phyloP scores from a whole-genome alignment of 2,797 vertebrate species.

The Odontamblyopus rebecca region DNA sequence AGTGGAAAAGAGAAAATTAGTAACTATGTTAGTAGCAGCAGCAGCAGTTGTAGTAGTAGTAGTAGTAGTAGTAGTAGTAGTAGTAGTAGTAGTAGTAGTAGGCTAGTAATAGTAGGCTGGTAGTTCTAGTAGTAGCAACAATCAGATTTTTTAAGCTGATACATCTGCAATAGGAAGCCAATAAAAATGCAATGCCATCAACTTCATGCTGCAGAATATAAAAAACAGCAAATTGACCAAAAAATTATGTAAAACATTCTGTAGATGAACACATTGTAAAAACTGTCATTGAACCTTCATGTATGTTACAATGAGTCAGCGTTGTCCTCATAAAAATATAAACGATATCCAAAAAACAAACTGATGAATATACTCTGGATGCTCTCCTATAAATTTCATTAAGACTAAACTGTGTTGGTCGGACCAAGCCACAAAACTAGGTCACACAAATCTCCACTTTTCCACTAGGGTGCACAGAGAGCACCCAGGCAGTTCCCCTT shows the following conservation, averaged over 20 bases:
- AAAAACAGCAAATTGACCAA: not conserved
- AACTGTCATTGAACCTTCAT: not conserved
- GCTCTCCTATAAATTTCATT: no score
- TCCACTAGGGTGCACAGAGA: conserved; percentile 27
- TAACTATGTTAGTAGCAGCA: no score
- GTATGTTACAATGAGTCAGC: no score
- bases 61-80: not conserved
- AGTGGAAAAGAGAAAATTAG: no score
- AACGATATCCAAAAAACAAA: conserved; percentile 5
- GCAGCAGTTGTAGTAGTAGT: not conserved
- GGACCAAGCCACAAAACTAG: conserved; percentile 9
- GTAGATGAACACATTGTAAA: no score
- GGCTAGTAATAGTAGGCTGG: not conserved
- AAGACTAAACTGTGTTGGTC: conserved; percentile 19
- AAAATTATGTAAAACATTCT: not conserved
- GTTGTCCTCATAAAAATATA: not conserved
- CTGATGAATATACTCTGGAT: no score
- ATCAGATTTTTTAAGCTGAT: no score
- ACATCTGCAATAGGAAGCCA: no score
- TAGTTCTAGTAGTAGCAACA: no score
- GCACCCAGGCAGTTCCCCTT: conserved; percentile 26
- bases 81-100: not conserved
- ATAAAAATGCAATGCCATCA: no score
- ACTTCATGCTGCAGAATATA: not conserved
- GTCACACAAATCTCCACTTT: conserved; percentile 21